Evolutionary conservation across 1,140 invertebrate genomes (phyloP).

Genomic region (Heterodera carotae): DNA sequence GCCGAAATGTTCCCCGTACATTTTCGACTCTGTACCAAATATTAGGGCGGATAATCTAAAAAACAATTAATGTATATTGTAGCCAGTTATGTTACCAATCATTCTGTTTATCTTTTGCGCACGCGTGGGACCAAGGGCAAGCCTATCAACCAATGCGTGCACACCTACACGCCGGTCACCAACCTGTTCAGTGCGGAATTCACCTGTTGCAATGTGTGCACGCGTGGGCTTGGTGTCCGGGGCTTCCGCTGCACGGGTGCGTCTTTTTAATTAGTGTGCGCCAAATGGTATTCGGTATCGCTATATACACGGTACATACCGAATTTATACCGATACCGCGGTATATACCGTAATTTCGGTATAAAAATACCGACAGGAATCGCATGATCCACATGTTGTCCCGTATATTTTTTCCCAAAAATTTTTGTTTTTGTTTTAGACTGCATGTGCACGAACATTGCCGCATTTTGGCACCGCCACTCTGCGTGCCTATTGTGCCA

Average conservation of each 20-base stretch:
- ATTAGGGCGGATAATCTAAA: no score
- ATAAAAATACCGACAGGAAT: no score
- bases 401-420: conserved; percentile 1
- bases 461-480: conserved; percentile 33
- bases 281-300: no score
- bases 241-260: conserved; percentile 39
- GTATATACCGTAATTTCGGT: no score
- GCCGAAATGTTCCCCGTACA: no score
- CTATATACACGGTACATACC: no score
- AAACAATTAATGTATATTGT: no score
- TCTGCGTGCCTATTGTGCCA: conserved; percentile 43
- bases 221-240: conserved; percentile 9
- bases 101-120: no score
- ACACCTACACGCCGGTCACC: conserved; percentile 17
- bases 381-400: not conserved
- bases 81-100: no score
- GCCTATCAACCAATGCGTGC: conserved; percentile 28
- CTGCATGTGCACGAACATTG: conserved; percentile 44
- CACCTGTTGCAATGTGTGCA: conserved; percentile 25
- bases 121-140: conserved; percentile 38
- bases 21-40: no score
- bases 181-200: conserved; percentile 24
- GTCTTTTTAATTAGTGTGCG: no score
- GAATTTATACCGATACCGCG: no score
- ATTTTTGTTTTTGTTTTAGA: conserved; percentile 45